A percentile compares a stretch with the other conserved stretches of the same genome.
phyloP scores from a whole-genome alignment of 2,888 invertebrate genomes.

The Encarsia formosa region DNA sequence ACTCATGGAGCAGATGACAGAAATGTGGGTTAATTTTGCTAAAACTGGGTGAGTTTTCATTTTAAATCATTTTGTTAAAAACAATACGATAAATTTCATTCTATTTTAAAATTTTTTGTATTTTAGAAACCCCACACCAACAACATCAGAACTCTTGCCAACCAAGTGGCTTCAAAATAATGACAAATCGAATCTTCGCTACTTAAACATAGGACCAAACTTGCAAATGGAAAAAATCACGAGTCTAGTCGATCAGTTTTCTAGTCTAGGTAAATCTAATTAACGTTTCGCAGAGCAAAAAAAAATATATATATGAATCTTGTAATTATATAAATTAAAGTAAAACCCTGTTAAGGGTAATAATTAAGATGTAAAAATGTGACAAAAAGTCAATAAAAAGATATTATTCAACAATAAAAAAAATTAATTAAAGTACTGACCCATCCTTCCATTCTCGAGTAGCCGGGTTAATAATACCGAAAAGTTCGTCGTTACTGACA shows the following conservation, averaged over 20 bases:
- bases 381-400: neutral
- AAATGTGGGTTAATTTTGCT: too few species aligned
- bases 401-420: neutral
- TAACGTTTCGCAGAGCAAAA: too few species aligned
- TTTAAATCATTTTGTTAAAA: too few species aligned
- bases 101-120: too few species aligned
- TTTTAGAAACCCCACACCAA: slow-evolving; percentile 42
- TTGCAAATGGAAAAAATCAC: slow-evolving; percentile 32
- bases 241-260: too few species aligned
- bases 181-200: slow-evolving; percentile 29
- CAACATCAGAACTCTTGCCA: slow-evolving; percentile 27
- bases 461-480: slow-evolving; percentile 89
- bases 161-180: slow-evolving; percentile 38
- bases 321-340: too few species aligned
- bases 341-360: too few species aligned
- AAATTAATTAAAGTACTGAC: slow-evolving; percentile 34
- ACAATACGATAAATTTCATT: too few species aligned
- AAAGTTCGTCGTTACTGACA: slow-evolving; percentile 91
- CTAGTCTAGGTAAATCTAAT: too few species aligned
- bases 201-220: slow-evolving; percentile 36
- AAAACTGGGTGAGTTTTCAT: too few species aligned
- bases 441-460: slow-evolving; percentile 90
- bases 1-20: too few species aligned
- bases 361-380: neutral
- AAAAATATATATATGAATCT: too few species aligned